Percentiles rank a stretch among this genome's conserved stretches.
Conservation (phyloP, 2,888 invertebrate genomes). For the Chalcis sispes region DNA sequence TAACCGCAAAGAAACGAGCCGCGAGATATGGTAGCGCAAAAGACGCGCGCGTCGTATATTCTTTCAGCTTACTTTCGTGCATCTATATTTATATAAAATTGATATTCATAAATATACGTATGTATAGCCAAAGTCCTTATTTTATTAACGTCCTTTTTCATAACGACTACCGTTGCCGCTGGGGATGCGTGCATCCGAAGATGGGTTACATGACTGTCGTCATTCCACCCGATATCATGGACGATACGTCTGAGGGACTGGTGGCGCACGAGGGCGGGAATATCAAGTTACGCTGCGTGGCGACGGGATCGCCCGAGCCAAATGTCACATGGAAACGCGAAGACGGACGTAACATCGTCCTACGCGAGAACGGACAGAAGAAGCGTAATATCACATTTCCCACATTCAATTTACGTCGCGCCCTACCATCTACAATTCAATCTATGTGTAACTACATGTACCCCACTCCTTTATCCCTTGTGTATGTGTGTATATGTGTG, state of each 20-base stretch:
- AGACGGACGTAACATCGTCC: slow-evolving; percentile 85
- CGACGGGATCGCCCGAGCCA: slow-evolving; percentile 89
- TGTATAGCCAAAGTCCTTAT: too few species aligned
- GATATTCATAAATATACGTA: too few species aligned
- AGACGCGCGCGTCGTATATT: too few species aligned
- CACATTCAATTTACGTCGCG: slow-evolving; percentile 11
- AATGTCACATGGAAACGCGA: slow-evolving; percentile 89
- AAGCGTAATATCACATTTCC: slow-evolving; percentile 63
- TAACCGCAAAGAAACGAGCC: too few species aligned
- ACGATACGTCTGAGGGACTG: slow-evolving; percentile 84
- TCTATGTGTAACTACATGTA: too few species aligned
- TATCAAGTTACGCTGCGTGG: slow-evolving; percentile 86
- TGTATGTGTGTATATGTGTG: too few species aligned
- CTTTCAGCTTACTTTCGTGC: too few species aligned
- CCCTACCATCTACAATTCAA: too few species aligned
- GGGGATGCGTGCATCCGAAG: too few species aligned
- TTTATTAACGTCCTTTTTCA: slow-evolving; percentile 28
- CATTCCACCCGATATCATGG: slow-evolving; percentile 90
- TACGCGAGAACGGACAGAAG: slow-evolving; percentile 81
- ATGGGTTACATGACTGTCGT: slow-evolving; percentile 92
- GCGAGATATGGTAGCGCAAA: too few species aligned
- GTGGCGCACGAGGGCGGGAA: slow-evolving; percentile 89
- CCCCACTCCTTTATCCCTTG: too few species aligned
- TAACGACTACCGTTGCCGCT: background rate
- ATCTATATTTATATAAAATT: too few species aligned